Conservation (phyloP, 2,113 vertebrate species). For the Istiophorus platypterus region DNA sequence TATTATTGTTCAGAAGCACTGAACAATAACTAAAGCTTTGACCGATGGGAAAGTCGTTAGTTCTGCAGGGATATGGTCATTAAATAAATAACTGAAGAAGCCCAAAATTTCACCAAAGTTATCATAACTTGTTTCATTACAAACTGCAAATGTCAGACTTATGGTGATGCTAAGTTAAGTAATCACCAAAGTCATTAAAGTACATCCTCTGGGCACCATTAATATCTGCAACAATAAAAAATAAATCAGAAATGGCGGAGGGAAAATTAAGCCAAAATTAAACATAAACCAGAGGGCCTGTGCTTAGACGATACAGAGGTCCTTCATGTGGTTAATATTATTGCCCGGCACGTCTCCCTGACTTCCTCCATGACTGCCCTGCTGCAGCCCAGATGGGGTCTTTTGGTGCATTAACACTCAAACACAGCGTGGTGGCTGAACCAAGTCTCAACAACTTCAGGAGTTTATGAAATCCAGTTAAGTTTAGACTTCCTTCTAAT, state of each 20-base stretch:
- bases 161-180: not conserved
- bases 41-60: too few species aligned
- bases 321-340: constrained; percentile 48
- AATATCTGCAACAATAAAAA: too few species aligned
- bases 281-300: constrained; percentile 34
- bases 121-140: too few species aligned
- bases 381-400: constrained; percentile 68
- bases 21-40: too few species aligned
- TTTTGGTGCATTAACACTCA: constrained; percentile 58
- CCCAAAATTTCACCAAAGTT: too few species aligned
- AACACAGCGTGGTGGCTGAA: constrained; percentile 57
- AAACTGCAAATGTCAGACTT: too few species aligned
- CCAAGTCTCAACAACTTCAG: constrained; percentile 52
- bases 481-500: constrained; percentile 37
- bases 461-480: constrained; percentile 50
- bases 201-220: not conserved
- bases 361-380: constrained; percentile 70
- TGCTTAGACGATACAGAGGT: constrained; percentile 31
- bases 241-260: constrained; percentile 16
- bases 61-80: too few species aligned
- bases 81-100: too few species aligned
- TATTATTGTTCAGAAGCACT: too few species aligned
- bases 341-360: constrained; percentile 52
- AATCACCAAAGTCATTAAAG: not conserved
- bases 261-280: constrained; percentile 44